These are phyloP conservation scores for Xenopus tropicalis DNA, from an alignment of 2,113 vertebrate genomes.

Conservation along the genomic window UCB_Xtro_10.0 CM004452.2:35675001-35675500, in stretches of 20 bases:
- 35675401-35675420: constrained; percentile 99
- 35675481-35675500: constrained; percentile 90
- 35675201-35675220: background rate
- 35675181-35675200: constrained; percentile 56
- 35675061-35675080: constrained; percentile 40
- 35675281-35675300: constrained; percentile 63
- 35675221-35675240: background rate
- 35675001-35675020: constrained; percentile 56
- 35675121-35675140: constrained; percentile 60
- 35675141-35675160: constrained; percentile 57
- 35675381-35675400: constrained; percentile 82
- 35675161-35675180: constrained; percentile 47
- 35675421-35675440: constrained; percentile 89
- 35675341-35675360: constrained; percentile 61
- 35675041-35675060: constrained; percentile 40
- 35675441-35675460: constrained; percentile 80
- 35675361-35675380: constrained; percentile 66
- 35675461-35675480: constrained; percentile 81
- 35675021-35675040: constrained; percentile 45
- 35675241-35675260: background rate
- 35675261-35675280: constrained; percentile 52
- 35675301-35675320: constrained; percentile 62
- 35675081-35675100: constrained; percentile 26
- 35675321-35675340: constrained; percentile 70
- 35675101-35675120: constrained; percentile 56